Evolutionary conservation across 92 coral and sea anemone genomes (phyloP), one percentile per base, ranked within the genome.

Genomic region (Zoanthus solanderi): DNA sequence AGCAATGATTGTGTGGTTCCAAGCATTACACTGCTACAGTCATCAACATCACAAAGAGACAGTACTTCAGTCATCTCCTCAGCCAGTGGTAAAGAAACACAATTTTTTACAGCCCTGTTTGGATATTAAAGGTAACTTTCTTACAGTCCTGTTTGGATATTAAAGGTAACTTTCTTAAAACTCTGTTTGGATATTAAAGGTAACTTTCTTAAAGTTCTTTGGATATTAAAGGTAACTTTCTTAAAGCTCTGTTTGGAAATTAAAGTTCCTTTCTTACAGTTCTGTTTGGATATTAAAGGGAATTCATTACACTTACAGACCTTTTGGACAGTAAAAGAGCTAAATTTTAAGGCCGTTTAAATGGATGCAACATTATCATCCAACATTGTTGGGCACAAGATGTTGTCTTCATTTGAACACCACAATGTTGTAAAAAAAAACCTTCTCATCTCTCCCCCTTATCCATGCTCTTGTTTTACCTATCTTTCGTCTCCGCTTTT

Each of bases 1-100:
- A 81, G 3, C n/a, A 74, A 81, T 81, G 75, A 14, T 9, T 47
- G 45, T 37, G 85, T 81, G 73, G 85, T 81, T 12, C 85, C 85
- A 66, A 81, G 85, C 23, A 81, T 28, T 14, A 81, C 18, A 46
- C 16, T 13, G 75, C 71, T 71, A 46, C 60, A 63, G 57, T 74
- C 75, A 65, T 30, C 60, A 31, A 81, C 85, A 6, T 12, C 7
- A 50, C 37, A 18, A 17, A 76, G 65, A 11, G 66, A 52, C 63
- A 76, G 34, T 31, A 76, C 11, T 14, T 52, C 34, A 18, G 14
- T 76, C 65, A 10, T 60, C 29, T 76, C 81, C 18, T 34, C 2
- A 48, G 66, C 31, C 23, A 69, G 75, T 69, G 75, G 75, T 13
- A 69, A 23, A 29, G 75, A 29, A 44, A 30, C 75, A 13, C 11